Percentiles rank a stretch among this genome's conserved stretches.
phyloP scores from a whole-genome alignment of 1,140 invertebrate genomes.

The Apis laboriosa region DNA sequence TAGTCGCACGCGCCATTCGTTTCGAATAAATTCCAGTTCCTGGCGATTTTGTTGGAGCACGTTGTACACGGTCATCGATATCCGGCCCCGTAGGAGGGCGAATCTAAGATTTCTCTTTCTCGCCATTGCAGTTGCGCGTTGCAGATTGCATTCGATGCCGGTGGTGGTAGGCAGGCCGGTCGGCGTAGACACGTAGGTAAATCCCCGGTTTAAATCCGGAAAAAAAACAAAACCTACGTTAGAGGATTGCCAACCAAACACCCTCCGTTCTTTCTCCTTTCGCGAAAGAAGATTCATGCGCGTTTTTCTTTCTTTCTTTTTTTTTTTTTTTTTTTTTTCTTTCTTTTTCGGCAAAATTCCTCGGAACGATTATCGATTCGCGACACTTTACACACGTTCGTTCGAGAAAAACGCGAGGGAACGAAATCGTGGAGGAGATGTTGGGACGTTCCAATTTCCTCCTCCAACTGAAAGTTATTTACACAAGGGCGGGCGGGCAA shows the following conservation, averaged over 20 bases:
- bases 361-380: slow-evolving; percentile 16
- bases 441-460: background rate
- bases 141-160: background rate
- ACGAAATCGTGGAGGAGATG: fast-evolving
- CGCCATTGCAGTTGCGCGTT: slow-evolving; percentile 19
- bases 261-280: slow-evolving; percentile 28
- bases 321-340: too few species aligned
- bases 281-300: slow-evolving; percentile 7
- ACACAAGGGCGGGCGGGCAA: background rate
- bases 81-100: background rate
- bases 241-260: slow-evolving; percentile 23
- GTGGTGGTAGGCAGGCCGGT: slow-evolving; percentile 23
- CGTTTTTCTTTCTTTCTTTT: background rate
- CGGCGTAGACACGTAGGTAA: slow-evolving; percentile 58
- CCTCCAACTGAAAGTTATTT: slow-evolving; percentile 3
- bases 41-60: background rate
- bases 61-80: background rate
- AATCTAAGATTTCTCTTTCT: slow-evolving; percentile 27
- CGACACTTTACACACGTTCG: background rate
- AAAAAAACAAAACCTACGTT: slow-evolving; percentile 68
- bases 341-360: background rate
- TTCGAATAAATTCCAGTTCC: background rate
- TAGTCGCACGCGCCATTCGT: too few species aligned
- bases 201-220: slow-evolving; percentile 72
- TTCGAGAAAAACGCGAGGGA: background rate